Evolutionary conservation across 1,140 invertebrate genomes (phyloP).

Genomic region (Plutomurus gul): DNA sequence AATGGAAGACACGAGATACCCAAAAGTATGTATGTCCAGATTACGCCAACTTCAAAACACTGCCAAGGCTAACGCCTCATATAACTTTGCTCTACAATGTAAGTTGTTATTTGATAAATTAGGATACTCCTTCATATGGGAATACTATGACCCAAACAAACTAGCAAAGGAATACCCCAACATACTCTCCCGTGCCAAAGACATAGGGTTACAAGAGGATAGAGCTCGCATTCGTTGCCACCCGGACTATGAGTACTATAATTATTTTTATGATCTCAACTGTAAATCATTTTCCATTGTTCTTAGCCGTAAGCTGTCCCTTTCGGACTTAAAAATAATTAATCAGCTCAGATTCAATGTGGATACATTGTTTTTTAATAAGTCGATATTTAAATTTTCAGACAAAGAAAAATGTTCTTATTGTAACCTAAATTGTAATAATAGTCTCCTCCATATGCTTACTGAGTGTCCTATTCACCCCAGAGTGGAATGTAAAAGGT

Average conservation of each 20-base stretch:
- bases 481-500: no score
- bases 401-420: background rate
- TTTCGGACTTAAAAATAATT: background rate
- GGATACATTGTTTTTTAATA: background rate
- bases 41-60: background rate
- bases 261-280: no score
- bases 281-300: no score
- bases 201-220: no score
- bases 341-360: background rate
- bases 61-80: no score
- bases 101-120: background rate
- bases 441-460: background rate
- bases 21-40: background rate
- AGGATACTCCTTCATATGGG: background rate
- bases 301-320: background rate
- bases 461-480: background rate
- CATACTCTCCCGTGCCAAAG: no score
- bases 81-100: background rate
- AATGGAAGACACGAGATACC: background rate
- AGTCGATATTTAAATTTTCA: background rate
- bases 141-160: no score
- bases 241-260: no score
- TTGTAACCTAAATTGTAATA: background rate
- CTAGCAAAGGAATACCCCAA: no score
- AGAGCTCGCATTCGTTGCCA: no score